Percentiles rank a stretch among this genome's conserved stretches.
These are phyloP conservation scores for Lagodon rhomboides DNA, from an alignment of 2,797 vertebrate species.

Conservation along the genomic window DNA sequence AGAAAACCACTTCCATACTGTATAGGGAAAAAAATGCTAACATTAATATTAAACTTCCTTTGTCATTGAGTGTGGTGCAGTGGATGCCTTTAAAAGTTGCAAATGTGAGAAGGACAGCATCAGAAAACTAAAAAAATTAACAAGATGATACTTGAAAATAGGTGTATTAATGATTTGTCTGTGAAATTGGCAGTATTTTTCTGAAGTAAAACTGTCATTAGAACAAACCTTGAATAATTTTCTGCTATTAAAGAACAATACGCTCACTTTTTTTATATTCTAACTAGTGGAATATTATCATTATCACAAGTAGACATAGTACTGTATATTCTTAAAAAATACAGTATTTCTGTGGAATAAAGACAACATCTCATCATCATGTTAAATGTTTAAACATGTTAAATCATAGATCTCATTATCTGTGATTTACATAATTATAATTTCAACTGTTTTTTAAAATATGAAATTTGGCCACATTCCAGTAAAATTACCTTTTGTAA, in stretches of 20 bases:
- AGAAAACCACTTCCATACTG: neutral
- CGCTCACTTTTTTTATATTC: neutral
- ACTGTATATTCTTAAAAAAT: neutral
- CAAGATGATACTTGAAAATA: neutral
- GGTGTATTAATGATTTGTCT: neutral
- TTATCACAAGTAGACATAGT: neutral
- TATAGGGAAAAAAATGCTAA: neutral
- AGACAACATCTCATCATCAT: neutral
- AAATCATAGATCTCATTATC: neutral
- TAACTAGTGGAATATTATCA: neutral
- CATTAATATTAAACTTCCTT: neutral
- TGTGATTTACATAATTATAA: neutral
- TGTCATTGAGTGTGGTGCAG: neutral
- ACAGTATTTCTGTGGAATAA: neutral
- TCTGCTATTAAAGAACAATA: neutral
- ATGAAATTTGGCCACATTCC: neutral
- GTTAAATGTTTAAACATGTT: neutral
- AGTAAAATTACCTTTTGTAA: neutral
- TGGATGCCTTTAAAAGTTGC: neutral
- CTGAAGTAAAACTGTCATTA: neutral
- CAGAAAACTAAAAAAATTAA: neutral
- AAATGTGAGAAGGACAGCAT: no score
- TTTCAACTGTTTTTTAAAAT: neutral
- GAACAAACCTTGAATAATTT: neutral
- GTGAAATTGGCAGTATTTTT: neutral